These are phyloP conservation scores for Sylvilagus floridanus DNA, from an alignment of 2,797 vertebrate species.

Conservation along the genomic window DNA sequence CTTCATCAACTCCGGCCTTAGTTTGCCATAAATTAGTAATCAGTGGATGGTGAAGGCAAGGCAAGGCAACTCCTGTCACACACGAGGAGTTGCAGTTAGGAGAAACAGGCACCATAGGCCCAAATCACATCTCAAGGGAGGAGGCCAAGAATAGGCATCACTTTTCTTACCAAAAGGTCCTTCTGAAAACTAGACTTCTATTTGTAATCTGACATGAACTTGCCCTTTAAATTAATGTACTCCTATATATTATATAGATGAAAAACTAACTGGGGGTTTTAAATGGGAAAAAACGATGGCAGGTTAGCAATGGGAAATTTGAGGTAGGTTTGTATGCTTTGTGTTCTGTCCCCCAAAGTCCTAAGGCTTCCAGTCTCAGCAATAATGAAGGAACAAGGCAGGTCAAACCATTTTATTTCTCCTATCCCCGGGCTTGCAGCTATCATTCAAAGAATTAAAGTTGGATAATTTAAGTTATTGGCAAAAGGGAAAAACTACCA, in stretches of 20 bases:
- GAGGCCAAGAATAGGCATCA: background rate
- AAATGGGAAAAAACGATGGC: background rate
- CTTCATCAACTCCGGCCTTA: conserved; percentile 51
- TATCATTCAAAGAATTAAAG: background rate
- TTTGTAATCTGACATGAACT: background rate
- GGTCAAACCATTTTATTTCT: background rate
- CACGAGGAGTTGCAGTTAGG: conserved; percentile 57
- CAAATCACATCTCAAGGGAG: background rate
- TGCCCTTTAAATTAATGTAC: background rate
- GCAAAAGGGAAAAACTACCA: background rate
- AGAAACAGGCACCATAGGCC: background rate
- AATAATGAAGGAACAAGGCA: background rate
- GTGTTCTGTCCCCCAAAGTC: background rate
- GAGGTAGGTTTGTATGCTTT: background rate
- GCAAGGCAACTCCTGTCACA: background rate
- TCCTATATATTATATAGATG: background rate
- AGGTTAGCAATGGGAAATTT: background rate
- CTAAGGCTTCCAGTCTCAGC: background rate
- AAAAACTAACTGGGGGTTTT: background rate
- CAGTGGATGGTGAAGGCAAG: background rate
- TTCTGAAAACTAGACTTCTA: conserved; percentile 31
- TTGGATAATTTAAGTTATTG: background rate
- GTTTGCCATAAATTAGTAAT: background rate
- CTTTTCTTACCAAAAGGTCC: background rate
- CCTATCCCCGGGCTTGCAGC: background rate